Conservation (phyloP, 2,113 vertebrate species). For the Catharus fuscescens region DNA sequence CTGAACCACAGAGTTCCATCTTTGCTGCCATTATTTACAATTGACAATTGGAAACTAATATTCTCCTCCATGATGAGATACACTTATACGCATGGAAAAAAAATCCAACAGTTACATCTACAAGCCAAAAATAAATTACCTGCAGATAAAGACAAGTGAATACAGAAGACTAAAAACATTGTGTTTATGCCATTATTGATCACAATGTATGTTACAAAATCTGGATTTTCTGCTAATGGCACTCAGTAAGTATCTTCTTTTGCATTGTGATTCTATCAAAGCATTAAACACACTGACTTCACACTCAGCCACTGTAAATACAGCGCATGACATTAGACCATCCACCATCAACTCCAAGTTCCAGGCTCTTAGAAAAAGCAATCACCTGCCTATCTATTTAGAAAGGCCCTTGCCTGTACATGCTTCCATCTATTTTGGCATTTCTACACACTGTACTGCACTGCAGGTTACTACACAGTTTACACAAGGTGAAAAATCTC, state of each 20-base stretch:
- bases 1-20: not conserved
- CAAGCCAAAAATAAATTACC: not conserved
- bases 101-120: not conserved
- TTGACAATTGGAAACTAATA: not conserved
- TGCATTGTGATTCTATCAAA: not conserved
- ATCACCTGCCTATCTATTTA: not conserved
- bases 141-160: not conserved
- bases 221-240: not conserved
- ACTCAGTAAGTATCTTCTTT: accelerated
- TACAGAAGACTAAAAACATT: not conserved
- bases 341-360: not conserved
- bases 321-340: not conserved
- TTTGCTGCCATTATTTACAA: not conserved
- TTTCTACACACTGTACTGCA: not conserved
- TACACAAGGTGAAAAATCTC: not conserved
- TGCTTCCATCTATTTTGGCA: not conserved
- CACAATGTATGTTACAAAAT: not conserved
- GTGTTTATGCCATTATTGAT: not conserved
- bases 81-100: accelerated
- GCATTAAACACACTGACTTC: not conserved
- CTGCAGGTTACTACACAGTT: accelerated
- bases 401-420: not conserved
- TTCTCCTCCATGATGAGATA: not conserved
- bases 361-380: not conserved
- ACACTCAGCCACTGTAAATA: not conserved